Conservation (phyloP, 2,113 vertebrate species). For the Leuciscus idus region DNA sequence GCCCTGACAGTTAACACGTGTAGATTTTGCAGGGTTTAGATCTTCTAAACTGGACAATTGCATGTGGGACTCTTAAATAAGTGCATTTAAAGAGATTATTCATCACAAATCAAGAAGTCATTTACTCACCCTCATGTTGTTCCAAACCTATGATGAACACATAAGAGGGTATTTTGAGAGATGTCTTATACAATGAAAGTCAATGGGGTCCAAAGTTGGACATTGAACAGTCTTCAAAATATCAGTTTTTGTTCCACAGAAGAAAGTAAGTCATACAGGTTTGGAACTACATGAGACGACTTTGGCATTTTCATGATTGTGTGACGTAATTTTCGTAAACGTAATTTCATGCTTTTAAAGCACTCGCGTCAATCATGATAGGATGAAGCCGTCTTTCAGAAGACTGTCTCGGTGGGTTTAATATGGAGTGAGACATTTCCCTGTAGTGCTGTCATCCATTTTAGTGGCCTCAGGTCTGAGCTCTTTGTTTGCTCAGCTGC, state of each 20-base stretch:
- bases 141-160: not conserved
- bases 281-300: not conserved
- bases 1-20: conserved; percentile 19
- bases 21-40: not conserved
- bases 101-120: too few relatives aligned
- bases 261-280: not conserved
- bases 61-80: not conserved
- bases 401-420: conserved; percentile 8
- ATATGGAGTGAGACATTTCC: conserved; percentile 42
- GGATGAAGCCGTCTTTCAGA: not conserved
- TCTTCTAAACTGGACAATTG: not conserved
- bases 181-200: not conserved
- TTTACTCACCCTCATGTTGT: not conserved
- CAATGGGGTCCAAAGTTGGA: conserved; percentile 5
- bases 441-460: conserved; percentile 44
- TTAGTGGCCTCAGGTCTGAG: conserved; percentile 37
- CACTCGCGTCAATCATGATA: not conserved
- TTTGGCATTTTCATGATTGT: not conserved
- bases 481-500: conserved; percentile 46
- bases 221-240: not conserved
- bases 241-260: not conserved
- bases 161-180: not conserved
- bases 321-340: not conserved
- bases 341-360: not conserved
- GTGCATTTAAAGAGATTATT: not conserved